Evolutionary conservation across 2,888 invertebrate species (phyloP).

Genomic region (Drosophila suboccidentalis): DNA sequence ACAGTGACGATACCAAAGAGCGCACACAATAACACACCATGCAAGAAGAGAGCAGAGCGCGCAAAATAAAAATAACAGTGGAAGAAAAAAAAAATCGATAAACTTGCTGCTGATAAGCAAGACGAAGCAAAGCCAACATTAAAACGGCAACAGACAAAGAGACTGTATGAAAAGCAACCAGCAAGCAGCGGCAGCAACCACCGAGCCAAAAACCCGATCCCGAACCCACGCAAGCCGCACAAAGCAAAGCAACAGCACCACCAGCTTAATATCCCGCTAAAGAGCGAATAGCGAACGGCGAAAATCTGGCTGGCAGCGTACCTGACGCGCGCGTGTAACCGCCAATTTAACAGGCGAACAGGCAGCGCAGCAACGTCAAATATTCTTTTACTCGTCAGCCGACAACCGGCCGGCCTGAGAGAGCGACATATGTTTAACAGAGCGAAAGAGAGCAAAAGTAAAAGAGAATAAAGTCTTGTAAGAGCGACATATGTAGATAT

Average conservation of each 20-base stretch:
- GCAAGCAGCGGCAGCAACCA: constrained; percentile 2
- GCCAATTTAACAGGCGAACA: constrained; percentile 84
- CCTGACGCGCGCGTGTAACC: constrained; percentile 84
- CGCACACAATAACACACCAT: constrained; percentile 9
- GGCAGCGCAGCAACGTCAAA: constrained; percentile 47
- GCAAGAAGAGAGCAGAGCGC: constrained; percentile 15
- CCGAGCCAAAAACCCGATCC: constrained; percentile 27
- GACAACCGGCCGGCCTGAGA: constrained; percentile 29
- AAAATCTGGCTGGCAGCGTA: constrained; percentile 46
- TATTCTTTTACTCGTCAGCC: constrained; percentile 22
- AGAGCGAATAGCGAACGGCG: constrained; percentile 17
- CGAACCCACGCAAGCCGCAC: constrained; percentile 23
- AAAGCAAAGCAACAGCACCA: constrained; percentile 11
- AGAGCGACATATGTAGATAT: constrained; percentile 1
- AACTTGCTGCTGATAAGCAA: constrained; percentile 50
- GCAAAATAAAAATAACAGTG: constrained; percentile 3
- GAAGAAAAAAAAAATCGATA: constrained; percentile 57
- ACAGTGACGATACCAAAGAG: constrained; percentile 34
- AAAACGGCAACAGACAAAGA: constrained; percentile 32
- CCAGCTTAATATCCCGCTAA: constrained; percentile 27
- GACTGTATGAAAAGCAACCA: constrained; percentile 23
- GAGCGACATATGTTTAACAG: constrained; percentile 6
- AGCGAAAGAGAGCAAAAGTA: constrained; percentile 3
- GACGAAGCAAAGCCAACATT: constrained; percentile 32
- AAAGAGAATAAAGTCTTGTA: constrained; percentile 1